Conservation (phyloP, 1,140 invertebrate species). For the Meloidogyne floridensis region DNA sequence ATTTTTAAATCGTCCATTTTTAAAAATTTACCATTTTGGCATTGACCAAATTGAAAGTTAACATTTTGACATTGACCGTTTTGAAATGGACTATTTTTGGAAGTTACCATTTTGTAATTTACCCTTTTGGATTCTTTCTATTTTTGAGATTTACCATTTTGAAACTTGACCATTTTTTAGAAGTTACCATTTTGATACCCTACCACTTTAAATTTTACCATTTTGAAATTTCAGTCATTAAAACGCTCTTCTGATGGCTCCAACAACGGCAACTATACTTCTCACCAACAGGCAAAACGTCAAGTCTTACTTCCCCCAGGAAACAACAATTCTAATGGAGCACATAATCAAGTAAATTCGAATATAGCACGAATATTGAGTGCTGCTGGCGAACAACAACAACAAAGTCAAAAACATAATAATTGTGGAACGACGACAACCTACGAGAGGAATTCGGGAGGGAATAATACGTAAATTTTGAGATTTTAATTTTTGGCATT, state of each 20-base stretch:
- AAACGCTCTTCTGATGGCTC: conserved; percentile 40
- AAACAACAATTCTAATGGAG: neutral
- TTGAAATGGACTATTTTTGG: neutral
- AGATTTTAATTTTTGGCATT: no score
- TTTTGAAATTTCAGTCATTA: conserved; percentile 29
- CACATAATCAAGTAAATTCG: conserved; percentile 22
- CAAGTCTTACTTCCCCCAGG: conserved; percentile 7
- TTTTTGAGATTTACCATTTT: conserved; percentile 18
- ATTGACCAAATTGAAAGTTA: no score
- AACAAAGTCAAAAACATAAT: neutral
- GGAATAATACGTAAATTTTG: conserved; percentile 23
- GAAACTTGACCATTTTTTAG: neutral
- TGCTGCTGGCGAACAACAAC: neutral
- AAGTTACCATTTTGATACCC: no score
- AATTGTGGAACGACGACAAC: neutral
- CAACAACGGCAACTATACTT: neutral
- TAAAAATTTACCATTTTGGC: neutral
- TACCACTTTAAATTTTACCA: neutral
- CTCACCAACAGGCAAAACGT: neutral
- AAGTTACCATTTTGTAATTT: no score
- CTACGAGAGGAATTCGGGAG: conserved; percentile 16
- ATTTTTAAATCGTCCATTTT: conserved; percentile 15
- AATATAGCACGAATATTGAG: conserved; percentile 29
- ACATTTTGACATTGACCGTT: conserved; percentile 16
- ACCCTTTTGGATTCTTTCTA: conserved; percentile 1